phyloP scores from a whole-genome alignment of 2,888 invertebrate genomes.

The Eledona agricola region DNA sequence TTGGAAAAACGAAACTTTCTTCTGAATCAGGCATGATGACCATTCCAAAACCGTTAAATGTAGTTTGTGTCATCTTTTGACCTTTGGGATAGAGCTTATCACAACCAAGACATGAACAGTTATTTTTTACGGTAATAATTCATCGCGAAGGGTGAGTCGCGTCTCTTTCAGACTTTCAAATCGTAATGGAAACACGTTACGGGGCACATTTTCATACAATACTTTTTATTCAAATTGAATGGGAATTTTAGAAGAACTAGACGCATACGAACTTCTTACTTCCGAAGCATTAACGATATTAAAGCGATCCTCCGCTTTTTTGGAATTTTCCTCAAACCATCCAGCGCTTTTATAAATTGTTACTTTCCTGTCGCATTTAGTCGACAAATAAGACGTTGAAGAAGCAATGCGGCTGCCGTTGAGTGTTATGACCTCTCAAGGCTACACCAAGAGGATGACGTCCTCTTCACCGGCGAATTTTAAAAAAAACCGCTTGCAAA shows the following conservation, averaged over 20 bases:
- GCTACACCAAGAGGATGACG: conserved; percentile 3
- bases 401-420: conserved; percentile 6
- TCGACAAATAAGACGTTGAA: conserved; percentile 21
- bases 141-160: too few relatives aligned
- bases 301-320: conserved; percentile 1
- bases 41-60: too few relatives aligned
- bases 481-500: background rate
- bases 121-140: too few relatives aligned
- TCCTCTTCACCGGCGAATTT: background rate
- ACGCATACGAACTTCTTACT: conserved; percentile 6
- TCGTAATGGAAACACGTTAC: conserved; percentile 12
- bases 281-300: conserved; percentile 15
- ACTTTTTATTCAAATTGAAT: conserved; percentile 27
- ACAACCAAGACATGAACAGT: too few relatives aligned
- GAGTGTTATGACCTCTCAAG: conserved; percentile 32
- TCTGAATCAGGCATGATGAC: too few relatives aligned
- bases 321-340: background rate
- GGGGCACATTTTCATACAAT: conserved; percentile 14
- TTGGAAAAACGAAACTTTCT: too few relatives aligned
- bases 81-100: too few relatives aligned
- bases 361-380: conserved; percentile 26
- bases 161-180: too few relatives aligned
- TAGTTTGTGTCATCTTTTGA: too few relatives aligned
- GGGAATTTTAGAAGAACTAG: conserved; percentile 10
- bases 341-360: conserved; percentile 8